Conservation (phyloP, 2,113 vertebrate species). For the Typhlomys cinereus region DNA sequence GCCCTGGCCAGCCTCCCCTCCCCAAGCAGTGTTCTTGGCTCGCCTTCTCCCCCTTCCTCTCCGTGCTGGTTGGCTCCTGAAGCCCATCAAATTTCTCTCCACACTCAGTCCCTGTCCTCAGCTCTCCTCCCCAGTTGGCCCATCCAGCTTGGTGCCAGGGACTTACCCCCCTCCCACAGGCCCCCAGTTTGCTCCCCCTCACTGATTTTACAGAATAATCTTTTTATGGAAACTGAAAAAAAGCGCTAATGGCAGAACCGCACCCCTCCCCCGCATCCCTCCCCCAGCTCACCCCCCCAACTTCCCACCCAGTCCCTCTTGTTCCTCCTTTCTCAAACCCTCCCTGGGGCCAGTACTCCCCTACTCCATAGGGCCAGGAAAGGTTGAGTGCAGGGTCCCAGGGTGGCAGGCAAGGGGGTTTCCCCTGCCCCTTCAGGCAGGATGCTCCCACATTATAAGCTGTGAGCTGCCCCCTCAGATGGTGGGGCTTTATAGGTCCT, state of each 20-base stretch:
- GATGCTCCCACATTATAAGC: background rate
- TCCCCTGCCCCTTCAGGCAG: background rate
- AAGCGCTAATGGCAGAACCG: constrained; percentile 73
- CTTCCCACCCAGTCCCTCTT: constrained; percentile 54
- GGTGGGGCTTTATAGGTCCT: background rate
- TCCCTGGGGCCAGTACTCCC: background rate
- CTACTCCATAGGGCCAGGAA: background rate
- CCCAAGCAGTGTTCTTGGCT: constrained; percentile 44
- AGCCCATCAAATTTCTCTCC: constrained; percentile 58
- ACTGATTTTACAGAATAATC: constrained; percentile 77
- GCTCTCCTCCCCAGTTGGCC: constrained; percentile 52
- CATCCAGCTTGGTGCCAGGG: constrained; percentile 65
- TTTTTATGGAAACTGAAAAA: constrained; percentile 79
- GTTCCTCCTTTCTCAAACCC: constrained; percentile 29
- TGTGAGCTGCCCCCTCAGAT: background rate
- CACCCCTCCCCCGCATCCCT: constrained; percentile 73
- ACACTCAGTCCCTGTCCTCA: constrained; percentile 48
- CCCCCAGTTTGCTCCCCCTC: constrained; percentile 66
- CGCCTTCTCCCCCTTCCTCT: background rate
- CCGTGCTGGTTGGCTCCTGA: constrained; percentile 16
- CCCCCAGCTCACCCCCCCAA: background rate
- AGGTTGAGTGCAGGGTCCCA: background rate
- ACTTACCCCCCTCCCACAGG: constrained; percentile 42
- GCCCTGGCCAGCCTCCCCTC: background rate
- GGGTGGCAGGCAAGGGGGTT: background rate